A percentile compares a stretch with the other conserved stretches of the same genome.
Evolutionary conservation across 1,140 invertebrate genomes (phyloP).

Genomic region (Pteromalus puparum): DNA sequence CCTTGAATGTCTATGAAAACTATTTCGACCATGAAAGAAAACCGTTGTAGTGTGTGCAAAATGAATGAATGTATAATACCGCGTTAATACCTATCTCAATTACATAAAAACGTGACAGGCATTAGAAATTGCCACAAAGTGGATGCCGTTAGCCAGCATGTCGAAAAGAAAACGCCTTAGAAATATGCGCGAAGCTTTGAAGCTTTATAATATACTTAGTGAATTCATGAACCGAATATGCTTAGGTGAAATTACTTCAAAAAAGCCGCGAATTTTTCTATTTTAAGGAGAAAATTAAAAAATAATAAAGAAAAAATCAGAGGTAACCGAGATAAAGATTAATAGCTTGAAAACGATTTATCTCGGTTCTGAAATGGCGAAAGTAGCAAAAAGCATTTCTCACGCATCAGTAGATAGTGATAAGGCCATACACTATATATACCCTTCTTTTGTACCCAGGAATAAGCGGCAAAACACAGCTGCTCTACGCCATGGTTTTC

Average conservation of each 20-base stretch:
- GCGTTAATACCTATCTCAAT: not conserved
- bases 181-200: not conserved
- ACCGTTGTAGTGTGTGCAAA: not conserved
- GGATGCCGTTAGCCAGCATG: not conserved
- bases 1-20: slow-evolving; percentile 20
- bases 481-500: slow-evolving; percentile 44
- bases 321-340: too few relatives aligned
- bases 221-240: not conserved
- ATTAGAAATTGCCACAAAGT: not conserved
- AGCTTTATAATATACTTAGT: not conserved
- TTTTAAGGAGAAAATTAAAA: not conserved
- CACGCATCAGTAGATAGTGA: not conserved
- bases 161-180: slow-evolving; percentile 1
- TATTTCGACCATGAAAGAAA: slow-evolving; percentile 21
- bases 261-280: not conserved
- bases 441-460: slow-evolving; percentile 31
- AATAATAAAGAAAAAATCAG: too few relatives aligned
- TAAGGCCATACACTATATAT: not conserved
- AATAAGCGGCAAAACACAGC: slow-evolving; percentile 47
- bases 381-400: not conserved
- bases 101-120: slow-evolving; percentile 23
- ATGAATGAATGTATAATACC: not conserved
- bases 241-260: not conserved
- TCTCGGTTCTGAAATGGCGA: not conserved
- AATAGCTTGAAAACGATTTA: not conserved